phyloP scores from a whole-genome alignment of 1,140 invertebrate species.

The Drosophila leontia region DNA sequence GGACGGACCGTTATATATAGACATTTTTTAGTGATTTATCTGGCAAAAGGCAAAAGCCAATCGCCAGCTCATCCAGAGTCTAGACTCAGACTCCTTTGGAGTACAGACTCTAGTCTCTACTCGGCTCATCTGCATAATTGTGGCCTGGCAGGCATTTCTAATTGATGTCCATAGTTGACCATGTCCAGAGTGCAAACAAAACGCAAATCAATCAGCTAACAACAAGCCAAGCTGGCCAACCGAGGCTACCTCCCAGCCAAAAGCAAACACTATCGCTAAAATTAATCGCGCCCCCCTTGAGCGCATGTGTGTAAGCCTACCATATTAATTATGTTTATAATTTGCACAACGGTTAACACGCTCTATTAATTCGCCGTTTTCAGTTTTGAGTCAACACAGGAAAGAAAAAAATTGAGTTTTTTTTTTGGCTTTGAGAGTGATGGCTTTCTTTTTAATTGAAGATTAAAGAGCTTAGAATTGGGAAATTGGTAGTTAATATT shows the following conservation, averaged over 20 bases:
- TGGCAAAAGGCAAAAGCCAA: conserved; percentile 43
- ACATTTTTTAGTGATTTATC: conserved; percentile 49
- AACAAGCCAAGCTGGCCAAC: conserved; percentile 52
- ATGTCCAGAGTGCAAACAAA: conserved; percentile 75
- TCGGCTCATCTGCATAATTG: conserved; percentile 73
- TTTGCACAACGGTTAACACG: conserved; percentile 84
- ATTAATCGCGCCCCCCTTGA: conserved; percentile 60
- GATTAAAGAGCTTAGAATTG: no score
- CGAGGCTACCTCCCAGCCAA: conserved; percentile 63
- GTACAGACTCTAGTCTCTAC: conserved; percentile 4
- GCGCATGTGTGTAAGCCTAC: conserved; percentile 48
- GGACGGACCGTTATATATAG: conserved; percentile 42
- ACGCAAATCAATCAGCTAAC: conserved; percentile 80
- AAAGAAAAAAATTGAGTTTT: not conserved
- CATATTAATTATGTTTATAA: conserved; percentile 84
- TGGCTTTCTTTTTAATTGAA: not conserved
- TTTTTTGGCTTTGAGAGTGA: not conserved
- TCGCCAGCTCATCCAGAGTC: conserved; percentile 25
- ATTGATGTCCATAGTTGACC: conserved; percentile 73
- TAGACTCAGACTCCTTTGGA: conserved; percentile 1
- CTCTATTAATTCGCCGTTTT: conserved; percentile 76
- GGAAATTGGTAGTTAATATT: not conserved
- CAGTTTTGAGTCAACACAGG: conserved; percentile 21
- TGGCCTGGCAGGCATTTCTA: conserved; percentile 76
- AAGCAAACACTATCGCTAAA: conserved; percentile 78